These are phyloP conservation scores for Mesocricetus auratus DNA, from an alignment of 2,113 vertebrate species.

Conservation along the genomic window DNA sequence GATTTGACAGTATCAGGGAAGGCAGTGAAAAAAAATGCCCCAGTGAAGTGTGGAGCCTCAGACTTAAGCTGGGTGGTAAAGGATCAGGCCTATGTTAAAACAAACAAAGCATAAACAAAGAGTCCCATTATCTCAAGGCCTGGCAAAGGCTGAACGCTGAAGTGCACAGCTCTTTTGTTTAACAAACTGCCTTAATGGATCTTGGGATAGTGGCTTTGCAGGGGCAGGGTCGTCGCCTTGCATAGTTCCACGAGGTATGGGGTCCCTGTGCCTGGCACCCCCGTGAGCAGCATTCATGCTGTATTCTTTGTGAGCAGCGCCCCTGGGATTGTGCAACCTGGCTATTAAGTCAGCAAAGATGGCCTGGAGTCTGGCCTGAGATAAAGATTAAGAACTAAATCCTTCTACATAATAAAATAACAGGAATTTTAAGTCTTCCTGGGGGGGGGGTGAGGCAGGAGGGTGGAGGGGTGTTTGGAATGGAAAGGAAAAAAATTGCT, in stretches of 20 bases:
- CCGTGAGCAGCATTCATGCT: constrained; percentile 47
- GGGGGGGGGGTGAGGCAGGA: neutral
- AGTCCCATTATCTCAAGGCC: constrained; percentile 56
- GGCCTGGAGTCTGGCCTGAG: constrained; percentile 49
- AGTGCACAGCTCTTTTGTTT: constrained; percentile 73
- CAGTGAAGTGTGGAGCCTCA: neutral
- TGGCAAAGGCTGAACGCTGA: constrained; percentile 41
- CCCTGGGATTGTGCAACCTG: constrained; percentile 51
- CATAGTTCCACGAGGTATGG: neutral
- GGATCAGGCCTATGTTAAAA: constrained; percentile 25
- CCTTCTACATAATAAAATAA: constrained; percentile 75
- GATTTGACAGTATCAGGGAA: neutral
- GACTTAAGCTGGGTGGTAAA: neutral
- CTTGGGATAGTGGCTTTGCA: neutral
- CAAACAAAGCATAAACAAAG: constrained; percentile 60
- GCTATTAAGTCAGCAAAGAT: constrained; percentile 57
- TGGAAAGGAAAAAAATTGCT: neutral
- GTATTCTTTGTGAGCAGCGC: constrained; percentile 62
- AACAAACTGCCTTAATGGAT: constrained; percentile 71
- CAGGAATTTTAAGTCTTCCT: constrained; percentile 73
- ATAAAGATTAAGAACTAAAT: constrained; percentile 68
- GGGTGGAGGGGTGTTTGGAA: neutral
- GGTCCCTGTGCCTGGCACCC: constrained; percentile 42
- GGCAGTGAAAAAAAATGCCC: constrained; percentile 46
- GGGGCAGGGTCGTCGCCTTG: neutral